These are phyloP conservation scores for Perca flavescens DNA, from an alignment of 2,113 vertebrate genomes.

Conservation along the genomic window DNA sequence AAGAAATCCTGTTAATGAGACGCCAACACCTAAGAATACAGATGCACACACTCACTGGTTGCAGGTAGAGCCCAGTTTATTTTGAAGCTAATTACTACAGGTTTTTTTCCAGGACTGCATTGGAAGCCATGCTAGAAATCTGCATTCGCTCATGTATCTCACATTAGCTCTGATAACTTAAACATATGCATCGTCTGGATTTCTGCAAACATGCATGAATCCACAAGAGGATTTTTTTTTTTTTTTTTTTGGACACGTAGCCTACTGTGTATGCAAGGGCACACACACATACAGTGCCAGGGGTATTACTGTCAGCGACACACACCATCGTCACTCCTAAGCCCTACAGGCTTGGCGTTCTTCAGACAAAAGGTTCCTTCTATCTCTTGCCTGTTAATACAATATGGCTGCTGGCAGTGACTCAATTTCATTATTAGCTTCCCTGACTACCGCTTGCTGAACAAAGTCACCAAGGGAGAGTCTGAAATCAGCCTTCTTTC, in stretches of 20 bases:
- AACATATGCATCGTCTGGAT: background rate
- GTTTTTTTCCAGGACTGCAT: background rate
- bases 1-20: constrained; percentile 59
- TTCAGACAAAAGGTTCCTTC: constrained; percentile 66
- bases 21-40: constrained; percentile 40
- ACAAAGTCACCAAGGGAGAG: constrained; percentile 57
- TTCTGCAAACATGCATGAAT: background rate
- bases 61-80: constrained; percentile 17
- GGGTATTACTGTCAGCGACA: constrained; percentile 56
- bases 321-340: constrained; percentile 53
- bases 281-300: constrained; percentile 4
- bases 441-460: constrained; percentile 53
- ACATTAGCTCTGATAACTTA: background rate
- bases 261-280: background rate
- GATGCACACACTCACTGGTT: constrained; percentile 12
- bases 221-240: background rate
- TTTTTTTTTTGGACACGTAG: background rate
- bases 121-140: background rate
- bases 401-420: constrained; percentile 66
- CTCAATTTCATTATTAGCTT: constrained; percentile 77
- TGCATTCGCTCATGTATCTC: background rate
- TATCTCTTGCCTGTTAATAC: constrained; percentile 67
- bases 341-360: constrained; percentile 29
- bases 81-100: constrained; percentile 49
- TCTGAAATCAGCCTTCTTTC: constrained; percentile 40